Base-by-base conservation (phyloP, 2,888 invertebrate species). In the Argynnis bischoffii region DNA sequence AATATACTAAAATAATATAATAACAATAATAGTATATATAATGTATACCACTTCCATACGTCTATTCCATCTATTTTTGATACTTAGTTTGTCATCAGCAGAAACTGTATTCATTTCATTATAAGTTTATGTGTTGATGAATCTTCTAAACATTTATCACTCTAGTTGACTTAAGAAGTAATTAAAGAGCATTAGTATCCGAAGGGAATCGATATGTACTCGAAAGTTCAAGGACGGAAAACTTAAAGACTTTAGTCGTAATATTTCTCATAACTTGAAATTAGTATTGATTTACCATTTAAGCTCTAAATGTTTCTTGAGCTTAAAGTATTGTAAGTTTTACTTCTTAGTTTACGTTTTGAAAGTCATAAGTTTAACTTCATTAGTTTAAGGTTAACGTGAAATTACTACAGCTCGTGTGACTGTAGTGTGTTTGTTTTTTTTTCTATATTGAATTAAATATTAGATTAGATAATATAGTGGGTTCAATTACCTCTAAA, bases 171-270 rank as follows among this genome's bases (percentile, higher is more conserved):
- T 54, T 66, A 16, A 66, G 59, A 64, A 55, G 50, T 66, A 65
- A 66, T 69, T 61, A 69, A 54, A 68, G 46, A 68, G 21, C 59
- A 63, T 60, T 69, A 51, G 54, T 53, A 60, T 56, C 63, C 48
- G 50, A 63, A 54, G 47, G 13, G 48, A 70, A 66, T 63, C 70
- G 51, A 69, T 70, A 48, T 56, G 51, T 26, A 26, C 26, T 26
- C 26, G 4, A 26, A 66, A 56, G 66, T 66, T 71, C 69, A 66
- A 66, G 70, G 63, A 16, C 55, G 47, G 51, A 53, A 50, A 26
- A 35, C 46, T 59, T 54, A 63, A 55, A 21, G 35, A 11, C 46
- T 65, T 35, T 51, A 51, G 2, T 64, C 50, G 21, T 65, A 53
- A 57, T 55, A 41, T 51, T 50, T 41, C 41, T 50, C 26, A 26